Evolutionary conservation across 2,113 vertebrate species (phyloP).

Genomic region (Eleginops maclovinus): DNA sequence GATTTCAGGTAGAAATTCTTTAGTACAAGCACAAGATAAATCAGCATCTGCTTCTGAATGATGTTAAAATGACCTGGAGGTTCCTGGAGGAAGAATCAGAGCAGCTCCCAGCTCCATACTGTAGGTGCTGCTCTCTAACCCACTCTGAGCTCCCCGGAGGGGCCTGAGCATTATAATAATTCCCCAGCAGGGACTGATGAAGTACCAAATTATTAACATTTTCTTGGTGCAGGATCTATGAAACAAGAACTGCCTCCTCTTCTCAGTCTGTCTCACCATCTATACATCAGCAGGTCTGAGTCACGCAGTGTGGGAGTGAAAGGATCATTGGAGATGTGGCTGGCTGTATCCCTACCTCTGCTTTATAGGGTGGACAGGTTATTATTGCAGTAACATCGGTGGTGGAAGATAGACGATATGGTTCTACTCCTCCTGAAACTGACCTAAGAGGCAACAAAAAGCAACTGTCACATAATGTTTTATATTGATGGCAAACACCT

Average conservation of each 20-base stretch:
- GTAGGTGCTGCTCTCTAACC: slow-evolving; percentile 40
- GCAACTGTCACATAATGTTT: slow-evolving; percentile 49
- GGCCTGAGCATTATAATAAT: slow-evolving; percentile 24
- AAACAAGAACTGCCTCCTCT: slow-evolving; percentile 63
- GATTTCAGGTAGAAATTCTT: not conserved
- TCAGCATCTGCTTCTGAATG: slow-evolving; percentile 5
- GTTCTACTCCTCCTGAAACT: slow-evolving; percentile 47
- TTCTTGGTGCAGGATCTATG: slow-evolving; percentile 40
- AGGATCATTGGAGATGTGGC: slow-evolving; percentile 60
- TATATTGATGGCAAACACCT: slow-evolving; percentile 46
- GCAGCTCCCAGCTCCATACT: not conserved
- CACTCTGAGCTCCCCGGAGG: slow-evolving; percentile 26
- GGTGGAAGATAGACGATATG: slow-evolving; percentile 57
- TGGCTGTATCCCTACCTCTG: slow-evolving; percentile 62
- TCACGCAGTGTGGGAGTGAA: slow-evolving; percentile 74
- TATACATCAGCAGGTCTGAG: slow-evolving; percentile 77
- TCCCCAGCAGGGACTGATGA: slow-evolving; percentile 53
- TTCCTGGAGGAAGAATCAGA: not conserved
- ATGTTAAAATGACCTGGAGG: slow-evolving; percentile 30
- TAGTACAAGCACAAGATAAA: slow-evolving; percentile 1
- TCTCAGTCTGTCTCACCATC: slow-evolving; percentile 67
- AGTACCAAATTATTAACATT: slow-evolving; percentile 61
- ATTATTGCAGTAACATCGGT: slow-evolving; percentile 66
- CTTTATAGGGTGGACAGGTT: slow-evolving; percentile 68
- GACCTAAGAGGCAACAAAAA: slow-evolving; percentile 52